Evolutionary conservation across 2,113 vertebrate genomes (phyloP).

Genomic region (Chloroceryle aenea): DNA sequence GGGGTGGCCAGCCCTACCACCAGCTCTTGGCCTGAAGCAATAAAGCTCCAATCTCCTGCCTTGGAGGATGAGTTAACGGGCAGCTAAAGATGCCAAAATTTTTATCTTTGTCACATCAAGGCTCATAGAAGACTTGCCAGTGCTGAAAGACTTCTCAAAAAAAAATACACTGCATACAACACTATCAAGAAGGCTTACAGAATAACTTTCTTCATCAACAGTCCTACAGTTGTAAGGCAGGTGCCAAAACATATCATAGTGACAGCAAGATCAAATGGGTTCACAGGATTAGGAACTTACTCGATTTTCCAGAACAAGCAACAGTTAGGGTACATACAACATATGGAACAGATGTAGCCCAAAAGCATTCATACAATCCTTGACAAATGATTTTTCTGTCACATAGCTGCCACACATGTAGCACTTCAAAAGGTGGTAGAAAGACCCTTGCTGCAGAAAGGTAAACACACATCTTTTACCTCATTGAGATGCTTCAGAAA

Average conservation of each 20-base stretch:
- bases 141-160: not conserved
- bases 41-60: not conserved
- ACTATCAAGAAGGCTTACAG: not conserved
- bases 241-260: not conserved
- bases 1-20: too few relatives aligned
- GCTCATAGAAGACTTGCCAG: not conserved
- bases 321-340: not conserved
- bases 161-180: fast-evolving
- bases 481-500: not conserved
- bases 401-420: not conserved
- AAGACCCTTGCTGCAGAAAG: not conserved
- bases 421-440: not conserved
- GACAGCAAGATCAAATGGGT: not conserved
- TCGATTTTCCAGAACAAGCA: not conserved
- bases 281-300: not conserved
- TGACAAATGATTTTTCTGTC: not conserved
- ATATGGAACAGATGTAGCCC: fast-evolving
- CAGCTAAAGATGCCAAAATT: not conserved
- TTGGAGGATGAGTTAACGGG: not conserved
- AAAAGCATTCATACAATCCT: not conserved
- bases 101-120: not conserved
- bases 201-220: not conserved
- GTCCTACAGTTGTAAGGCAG: not conserved
- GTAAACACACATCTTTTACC: not conserved
- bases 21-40: not conserved